These are phyloP conservation scores for Anneissia japonica DNA, from an alignment of 35 echinoderm and acorn worm species.

Conservation along the genomic window DNA sequence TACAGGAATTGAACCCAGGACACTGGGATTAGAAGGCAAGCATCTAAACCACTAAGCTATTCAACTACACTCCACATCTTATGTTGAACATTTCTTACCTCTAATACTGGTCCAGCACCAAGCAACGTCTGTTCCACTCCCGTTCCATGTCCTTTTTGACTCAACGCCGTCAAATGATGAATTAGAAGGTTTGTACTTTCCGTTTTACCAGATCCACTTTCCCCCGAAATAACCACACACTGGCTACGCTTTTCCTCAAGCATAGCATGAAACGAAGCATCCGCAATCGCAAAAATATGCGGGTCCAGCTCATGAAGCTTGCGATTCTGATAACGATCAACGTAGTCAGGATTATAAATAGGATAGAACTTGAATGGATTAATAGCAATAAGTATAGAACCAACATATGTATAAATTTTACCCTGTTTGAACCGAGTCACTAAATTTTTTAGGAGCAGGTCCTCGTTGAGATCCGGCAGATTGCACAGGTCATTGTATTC, in stretches of 20 bases:
- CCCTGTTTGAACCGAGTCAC: slow-evolving; percentile 82
- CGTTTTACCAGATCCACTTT: slow-evolving; percentile 97
- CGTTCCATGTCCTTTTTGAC: slow-evolving; percentile 85
- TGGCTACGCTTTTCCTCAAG: slow-evolving; percentile 84
- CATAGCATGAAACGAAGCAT: slow-evolving; percentile 97
- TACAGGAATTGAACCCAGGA: no score
- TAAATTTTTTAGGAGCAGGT: slow-evolving; percentile 73
- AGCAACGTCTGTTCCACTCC: slow-evolving; percentile 94
- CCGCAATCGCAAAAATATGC: slow-evolving; percentile 97
- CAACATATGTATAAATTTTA: slow-evolving; percentile 99
- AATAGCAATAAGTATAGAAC: slow-evolving; percentile 86
- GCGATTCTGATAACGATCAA: slow-evolving; percentile 96
- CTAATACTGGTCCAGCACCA: slow-evolving; percentile 94
- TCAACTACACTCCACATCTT: no score
- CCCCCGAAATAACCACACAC: slow-evolving; percentile 94
- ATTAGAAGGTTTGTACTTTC: slow-evolving; percentile 91
- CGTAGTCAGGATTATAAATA: slow-evolving; percentile 95
- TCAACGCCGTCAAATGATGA: slow-evolving; percentile 91
- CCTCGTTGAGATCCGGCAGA: slow-evolving; percentile 91
- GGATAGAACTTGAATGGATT: slow-evolving; percentile 96
- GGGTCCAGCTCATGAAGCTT: slow-evolving; percentile 79
- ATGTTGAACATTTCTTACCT: slow-evolving; percentile 58
- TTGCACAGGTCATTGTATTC: slow-evolving; percentile 98
- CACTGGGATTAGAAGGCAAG: no score
- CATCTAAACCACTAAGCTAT: no score